phyloP scores from a whole-genome alignment of 2,888 invertebrate species.

The Leptura quadrifasciata region DNA sequence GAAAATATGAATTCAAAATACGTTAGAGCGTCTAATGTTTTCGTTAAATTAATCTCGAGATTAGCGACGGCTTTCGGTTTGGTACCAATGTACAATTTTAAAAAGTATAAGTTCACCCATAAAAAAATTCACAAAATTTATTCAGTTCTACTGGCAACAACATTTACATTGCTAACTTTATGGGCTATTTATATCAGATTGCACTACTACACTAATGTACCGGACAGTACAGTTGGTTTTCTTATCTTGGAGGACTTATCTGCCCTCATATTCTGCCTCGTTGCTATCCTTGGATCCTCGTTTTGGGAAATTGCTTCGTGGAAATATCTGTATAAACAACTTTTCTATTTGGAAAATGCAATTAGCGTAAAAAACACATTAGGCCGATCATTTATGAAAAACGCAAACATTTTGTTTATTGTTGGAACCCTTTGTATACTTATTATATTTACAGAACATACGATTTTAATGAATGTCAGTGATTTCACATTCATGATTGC shows the following conservation, averaged over 20 bases:
- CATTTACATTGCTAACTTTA: background rate
- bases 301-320: background rate
- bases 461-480: too few relatives aligned
- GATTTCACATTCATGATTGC: too few relatives aligned
- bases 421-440: background rate
- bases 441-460: too few relatives aligned
- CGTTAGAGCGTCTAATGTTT: background rate
- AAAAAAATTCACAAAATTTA: background rate
- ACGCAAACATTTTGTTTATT: background rate
- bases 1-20: background rate
- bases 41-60: background rate
- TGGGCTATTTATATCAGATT: background rate
- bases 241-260: background rate
- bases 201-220: background rate
- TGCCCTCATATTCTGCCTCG: background rate
- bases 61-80: background rate
- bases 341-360: background rate
- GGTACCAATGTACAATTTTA: constrained; percentile 9
- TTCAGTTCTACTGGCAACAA: background rate
- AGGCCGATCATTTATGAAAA: background rate
- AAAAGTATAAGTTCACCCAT: background rate
- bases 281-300: background rate
- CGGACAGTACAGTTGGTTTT: background rate
- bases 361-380: background rate
- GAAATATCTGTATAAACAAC: background rate